Conservation (phyloP, 1,140 invertebrate genomes). For the silkworm (Bombyx mori) region DNA sequence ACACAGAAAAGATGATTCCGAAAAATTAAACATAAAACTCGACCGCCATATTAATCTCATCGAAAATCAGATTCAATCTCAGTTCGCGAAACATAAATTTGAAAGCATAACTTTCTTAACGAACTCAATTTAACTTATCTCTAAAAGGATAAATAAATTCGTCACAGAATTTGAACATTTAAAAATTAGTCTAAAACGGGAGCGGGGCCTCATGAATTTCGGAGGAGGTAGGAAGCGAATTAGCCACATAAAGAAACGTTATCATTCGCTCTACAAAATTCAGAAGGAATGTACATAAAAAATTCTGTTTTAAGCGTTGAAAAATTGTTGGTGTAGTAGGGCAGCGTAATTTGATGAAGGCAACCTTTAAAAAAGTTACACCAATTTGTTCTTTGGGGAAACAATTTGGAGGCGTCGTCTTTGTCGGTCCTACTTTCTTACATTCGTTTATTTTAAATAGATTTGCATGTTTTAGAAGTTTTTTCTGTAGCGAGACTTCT, state of each 20-base stretch:
- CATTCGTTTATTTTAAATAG: too few species aligned
- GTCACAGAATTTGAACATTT: background rate
- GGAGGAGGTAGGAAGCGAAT: background rate
- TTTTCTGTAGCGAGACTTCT: too few species aligned
- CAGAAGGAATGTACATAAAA: conserved; percentile 12
- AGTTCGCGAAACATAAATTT: background rate
- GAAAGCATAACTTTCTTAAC: background rate
- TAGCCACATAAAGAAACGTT: conserved; percentile 6
- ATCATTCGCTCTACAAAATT: conserved; percentile 19
- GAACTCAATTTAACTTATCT: too few species aligned
- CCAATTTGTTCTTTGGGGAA: conserved; percentile 18
- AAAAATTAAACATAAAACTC: too few species aligned
- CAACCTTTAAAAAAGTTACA: conserved; percentile 22
- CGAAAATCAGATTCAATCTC: too few species aligned
- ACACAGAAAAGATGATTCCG: too few species aligned
- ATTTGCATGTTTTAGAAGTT: too few species aligned
- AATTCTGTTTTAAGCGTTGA: conserved; percentile 6
- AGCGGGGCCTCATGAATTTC: conserved; percentile 1
- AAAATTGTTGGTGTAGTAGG: conserved; percentile 10
- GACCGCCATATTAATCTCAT: too few species aligned
- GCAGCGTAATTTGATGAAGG: conserved; percentile 19
- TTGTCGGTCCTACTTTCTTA: background rate
- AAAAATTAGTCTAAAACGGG: background rate
- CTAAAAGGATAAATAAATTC: background rate
- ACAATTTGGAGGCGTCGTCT: conserved; percentile 5